Percentiles rank a stretch among this genome's conserved stretches.
These are phyloP conservation scores for Euglossa dilemma DNA, from an alignment of 1,140 invertebrate species.

Conservation along the genomic window DNA sequence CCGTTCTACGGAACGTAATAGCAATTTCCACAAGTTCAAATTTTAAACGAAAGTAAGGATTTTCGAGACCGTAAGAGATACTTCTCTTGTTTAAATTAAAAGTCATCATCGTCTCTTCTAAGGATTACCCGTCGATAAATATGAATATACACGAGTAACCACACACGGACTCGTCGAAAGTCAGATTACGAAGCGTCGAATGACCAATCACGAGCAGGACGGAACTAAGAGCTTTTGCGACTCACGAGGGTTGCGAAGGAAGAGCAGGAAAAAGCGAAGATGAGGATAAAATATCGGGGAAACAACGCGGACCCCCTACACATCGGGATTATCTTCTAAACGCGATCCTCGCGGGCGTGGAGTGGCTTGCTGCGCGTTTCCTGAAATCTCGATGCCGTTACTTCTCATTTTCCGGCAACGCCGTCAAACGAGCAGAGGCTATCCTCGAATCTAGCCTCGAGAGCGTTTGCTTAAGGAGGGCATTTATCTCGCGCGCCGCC, in stretches of 20 bases:
- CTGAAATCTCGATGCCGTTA: slow-evolving; percentile 59
- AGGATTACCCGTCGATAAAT: too few relatives aligned
- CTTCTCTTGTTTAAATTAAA: too few relatives aligned
- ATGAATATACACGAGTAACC: neutral
- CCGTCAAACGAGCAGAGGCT: slow-evolving; percentile 58
- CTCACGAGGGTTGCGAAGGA: neutral
- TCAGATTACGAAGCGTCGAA: neutral
- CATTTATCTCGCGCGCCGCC: slow-evolving; percentile 68
- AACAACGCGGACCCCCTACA: neutral
- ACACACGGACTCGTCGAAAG: neutral
- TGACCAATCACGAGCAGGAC: neutral
- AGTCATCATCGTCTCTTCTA: too few relatives aligned
- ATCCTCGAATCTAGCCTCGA: slow-evolving; percentile 61
- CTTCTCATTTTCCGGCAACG: slow-evolving; percentile 62
- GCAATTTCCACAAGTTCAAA: too few relatives aligned
- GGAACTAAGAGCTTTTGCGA: neutral
- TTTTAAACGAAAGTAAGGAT: too few relatives aligned
- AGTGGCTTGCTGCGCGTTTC: neutral
- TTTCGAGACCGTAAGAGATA: too few relatives aligned
- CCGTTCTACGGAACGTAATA: too few relatives aligned
- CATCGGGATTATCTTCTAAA: slow-evolving; percentile 16
- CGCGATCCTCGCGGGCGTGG: slow-evolving; percentile 3
- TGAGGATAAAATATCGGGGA: neutral
- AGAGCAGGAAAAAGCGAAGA: neutral
- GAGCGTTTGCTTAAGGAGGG: slow-evolving; percentile 63